Base-by-base conservation (phyloP, 1,140 invertebrate genomes). In the Euborellia annulipes region DNA sequence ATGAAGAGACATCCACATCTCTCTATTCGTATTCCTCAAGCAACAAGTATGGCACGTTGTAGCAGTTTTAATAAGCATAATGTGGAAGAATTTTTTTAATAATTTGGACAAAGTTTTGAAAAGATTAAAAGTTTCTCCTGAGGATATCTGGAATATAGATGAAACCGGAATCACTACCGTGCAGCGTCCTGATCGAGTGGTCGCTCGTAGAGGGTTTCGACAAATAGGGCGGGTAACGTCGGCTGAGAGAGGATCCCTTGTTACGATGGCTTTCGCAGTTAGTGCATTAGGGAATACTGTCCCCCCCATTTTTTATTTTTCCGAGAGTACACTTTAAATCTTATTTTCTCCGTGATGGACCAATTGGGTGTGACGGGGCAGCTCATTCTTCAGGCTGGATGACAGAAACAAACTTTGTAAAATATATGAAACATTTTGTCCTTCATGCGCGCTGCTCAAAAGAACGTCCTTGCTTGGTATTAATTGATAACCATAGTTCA, bases 101-200 rank as follows among this genome's bases (percentile, higher is more conserved):
- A 45, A 45, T 11, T 23, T 44, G 4, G 13, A 18, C 9, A 6
- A 19, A 16, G 43, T 45, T 16, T 20, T 39, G 3, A 23, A 11
- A 16, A 11, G 36, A 3, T 37, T 17, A 17, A 7, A 18, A 40
- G 43, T 45, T 23, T n/a, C 16, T 3, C 11, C 43, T 18, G 17
- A 40, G 16, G 11, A 40, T 19, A 61, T 61, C 41, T 64, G 52
- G 48, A 65, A 65, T 53, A 50, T 60, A n/a, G 62, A 65, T 47
- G 64, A 65, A 48, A 64, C 60, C 2, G 62, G 60, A 16, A 16
- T 60, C 13, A 59, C 54, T 21, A 62, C 62, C 17, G 62, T 64
- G 0, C 55, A 62, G 20, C 54, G 50, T 44, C 56, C 56, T 14
- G 23, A 42, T 30, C 58, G 56, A 41, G 52, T 66, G 22, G 47